Base-by-base conservation (phyloP, 1,140 invertebrate genomes). In the Meloidogyne exigua region DNA sequence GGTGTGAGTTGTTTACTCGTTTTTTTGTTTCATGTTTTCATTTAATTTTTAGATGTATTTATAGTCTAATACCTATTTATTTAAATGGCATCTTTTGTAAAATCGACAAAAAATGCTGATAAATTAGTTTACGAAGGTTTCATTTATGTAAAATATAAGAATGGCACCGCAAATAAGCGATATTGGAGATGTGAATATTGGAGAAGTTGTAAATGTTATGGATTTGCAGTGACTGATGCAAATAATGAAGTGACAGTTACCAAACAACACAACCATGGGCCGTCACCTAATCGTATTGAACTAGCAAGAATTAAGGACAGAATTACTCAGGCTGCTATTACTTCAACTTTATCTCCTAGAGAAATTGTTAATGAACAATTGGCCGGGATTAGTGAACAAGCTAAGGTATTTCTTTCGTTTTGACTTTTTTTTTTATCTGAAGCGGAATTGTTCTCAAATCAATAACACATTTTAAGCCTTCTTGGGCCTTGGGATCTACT, bases 181-280 rank as follows among this genome's bases (percentile, higher is more conserved):
- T 68, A 68, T 68, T 68, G 66, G 66, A 68, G 66, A 68, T 68
- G 66, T 68, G 66, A 68, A 42, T 36, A 68, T 32, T 68, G 28
- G 28, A 32, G 39, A 42, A 68, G 66, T 25, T 36, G 66, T 21
- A 68, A 68, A 42, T 68, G 66, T 10, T 42, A 32, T 36, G 66
- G 66, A n/a, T 36, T 36, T 32, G 66, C 66, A 0, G 39, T 68
- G 5, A 68, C 66, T 7, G n/a, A 68, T 32, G 39, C 28, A 36
- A 42, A 68, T 36, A 68, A 68, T 68, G 66, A 68, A 10, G 66
- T 68, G 12, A 42, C 28, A n/a, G 66, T 68, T 10, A 68, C 66
- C 7, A 32, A 68, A 25, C 66, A 68, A 21, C 66, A 68, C 9
- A 68, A 68, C 15, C 66, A 68, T 42, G 66, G 28, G 0, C 39